Evolutionary conservation across 2,113 vertebrate species (phyloP), one percentile per base, ranked within the genome.

Genomic region (Chionis minor): DNA sequence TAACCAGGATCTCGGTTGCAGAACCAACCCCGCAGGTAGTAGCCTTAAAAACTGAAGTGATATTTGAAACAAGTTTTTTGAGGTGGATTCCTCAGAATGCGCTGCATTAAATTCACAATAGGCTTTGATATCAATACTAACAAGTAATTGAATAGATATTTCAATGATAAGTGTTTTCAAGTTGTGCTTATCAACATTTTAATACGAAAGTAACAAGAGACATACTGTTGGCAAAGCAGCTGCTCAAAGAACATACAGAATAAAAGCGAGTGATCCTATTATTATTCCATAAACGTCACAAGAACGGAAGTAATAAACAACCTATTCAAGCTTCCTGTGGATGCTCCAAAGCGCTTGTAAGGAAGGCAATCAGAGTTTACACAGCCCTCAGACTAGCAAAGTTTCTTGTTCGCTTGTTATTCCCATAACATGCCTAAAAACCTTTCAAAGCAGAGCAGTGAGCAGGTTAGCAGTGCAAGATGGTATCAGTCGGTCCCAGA

Each of bases 401-500:
- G 51, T 42, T 59, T 45, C 24, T 69, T 61, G 20, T 10, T 44
- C 2, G 0, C 14, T n/a, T 52, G 7, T 56, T 63, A 28, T 8
- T 71, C 47, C 52, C 17, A 28, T 27, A 10, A 6, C 0, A 1
- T 24, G 59, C n/a, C 54, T 49, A 12, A 55, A 55, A 12, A 35
- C 8, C 14, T 88, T 38, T 12, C 17, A 52, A 40, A 65, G 44
- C 61, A 87, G 32, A 45, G 8, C 33, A 79, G 14, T 3, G 18
- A 88, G 75, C 61, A 78, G n/a, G 44, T 71, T 4, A 58, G 49
- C 54, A 49, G 52, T 9, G 28, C 32, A 38, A 38, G n/a, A 59
- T 0, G 0, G 16, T 23, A 89, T 18, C 40, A 11, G 8, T 13
- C 3, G 0, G 35, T 8, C 59, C 45, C 11, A 9, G 6, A 33